Percentiles rank a stretch among this genome's conserved stretches.
Evolutionary conservation across 2,888 invertebrate species (phyloP).

Genomic region (Anorthoa munda): DNA sequence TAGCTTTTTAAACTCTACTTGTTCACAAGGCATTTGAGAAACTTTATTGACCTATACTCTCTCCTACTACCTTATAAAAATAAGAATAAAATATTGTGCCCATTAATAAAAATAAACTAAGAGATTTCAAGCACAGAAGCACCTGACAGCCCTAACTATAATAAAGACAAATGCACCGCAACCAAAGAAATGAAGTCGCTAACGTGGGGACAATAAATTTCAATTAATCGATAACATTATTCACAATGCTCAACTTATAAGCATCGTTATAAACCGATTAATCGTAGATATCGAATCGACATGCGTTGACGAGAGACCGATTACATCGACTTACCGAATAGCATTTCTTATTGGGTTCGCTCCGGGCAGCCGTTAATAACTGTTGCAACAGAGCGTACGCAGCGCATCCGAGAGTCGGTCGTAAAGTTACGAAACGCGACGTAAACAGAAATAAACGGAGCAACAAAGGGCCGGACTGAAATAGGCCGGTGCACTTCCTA

Average conservation of each 20-base stretch:
- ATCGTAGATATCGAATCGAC: slow-evolving; percentile 61
- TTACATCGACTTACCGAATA: slow-evolving; percentile 68
- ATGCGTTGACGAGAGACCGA: slow-evolving; percentile 67
- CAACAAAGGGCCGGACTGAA: slow-evolving; percentile 87
- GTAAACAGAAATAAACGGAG: slow-evolving; percentile 88
- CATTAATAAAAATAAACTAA: not conserved
- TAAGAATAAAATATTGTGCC: not conserved
- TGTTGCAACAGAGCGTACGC: slow-evolving; percentile 83
- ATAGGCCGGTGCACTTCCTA: slow-evolving; percentile 87
- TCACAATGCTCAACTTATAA: slow-evolving; percentile 65
- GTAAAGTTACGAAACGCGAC: slow-evolving; percentile 89
- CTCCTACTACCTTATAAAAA: not conserved
- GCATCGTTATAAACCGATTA: slow-evolving; percentile 66
- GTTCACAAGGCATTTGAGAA: too few relatives aligned
- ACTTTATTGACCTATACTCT: too few relatives aligned
- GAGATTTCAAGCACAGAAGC: not conserved
- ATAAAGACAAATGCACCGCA: slow-evolving; percentile 67
- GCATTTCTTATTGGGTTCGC: slow-evolving; percentile 77
- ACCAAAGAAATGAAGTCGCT: slow-evolving; percentile 67
- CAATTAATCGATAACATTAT: slow-evolving; percentile 75
- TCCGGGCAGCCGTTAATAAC: slow-evolving; percentile 84
- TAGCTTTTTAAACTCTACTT: too few relatives aligned
- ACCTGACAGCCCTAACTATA: slow-evolving; percentile 66
- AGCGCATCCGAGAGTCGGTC: slow-evolving; percentile 82
- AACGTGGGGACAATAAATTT: slow-evolving; percentile 72